A percentile compares a stretch with the other conserved stretches of the same genome.
phyloP scores from a whole-genome alignment of 2,113 vertebrate species.

The Phycodurus eques region DNA sequence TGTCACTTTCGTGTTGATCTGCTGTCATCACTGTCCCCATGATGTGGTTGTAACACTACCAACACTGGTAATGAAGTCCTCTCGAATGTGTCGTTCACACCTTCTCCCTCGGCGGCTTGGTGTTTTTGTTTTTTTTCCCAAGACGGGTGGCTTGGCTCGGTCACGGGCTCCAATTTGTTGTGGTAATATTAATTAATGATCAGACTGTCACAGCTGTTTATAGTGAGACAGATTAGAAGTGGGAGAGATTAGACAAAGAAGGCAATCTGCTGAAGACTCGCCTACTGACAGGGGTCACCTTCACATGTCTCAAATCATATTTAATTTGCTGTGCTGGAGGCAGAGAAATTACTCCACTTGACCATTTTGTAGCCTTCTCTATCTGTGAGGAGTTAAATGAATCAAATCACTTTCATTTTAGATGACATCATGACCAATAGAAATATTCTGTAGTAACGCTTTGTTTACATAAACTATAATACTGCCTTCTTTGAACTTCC shows the following conservation, averaged over 20 bases:
- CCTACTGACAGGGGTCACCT: constrained; percentile 78
- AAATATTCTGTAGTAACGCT: constrained; percentile 13
- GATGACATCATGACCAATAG: constrained; percentile 18
- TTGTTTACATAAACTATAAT: constrained; percentile 3
- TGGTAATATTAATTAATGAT: constrained; percentile 84
- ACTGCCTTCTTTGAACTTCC: constrained; percentile 2
- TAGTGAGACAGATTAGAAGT: constrained; percentile 77
- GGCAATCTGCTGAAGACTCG: constrained; percentile 72
- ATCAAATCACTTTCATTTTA: constrained; percentile 37
- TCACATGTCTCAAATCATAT: constrained; percentile 75
- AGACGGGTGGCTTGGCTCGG: constrained; percentile 56
- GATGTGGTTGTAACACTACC: constrained; percentile 45
- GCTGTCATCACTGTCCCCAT: constrained; percentile 38
- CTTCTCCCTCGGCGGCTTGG: constrained; percentile 43
- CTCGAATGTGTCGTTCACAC: constrained; percentile 70
- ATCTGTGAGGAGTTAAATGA: constrained; percentile 39
- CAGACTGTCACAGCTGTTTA: constrained; percentile 76
- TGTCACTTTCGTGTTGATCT: constrained; percentile 40
- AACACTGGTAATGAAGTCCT: constrained; percentile 64
- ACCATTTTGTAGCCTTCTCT: constrained; percentile 52
- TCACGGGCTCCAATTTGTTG: constrained; percentile 78
- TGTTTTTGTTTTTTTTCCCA: constrained; percentile 59
- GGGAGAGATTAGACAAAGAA: constrained; percentile 77
- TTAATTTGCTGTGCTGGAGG: constrained; percentile 68
- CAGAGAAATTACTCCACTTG: constrained; percentile 64